Percentiles rank a stretch among this genome's conserved stretches.
Conservation (phyloP, 1,140 invertebrate species). For the Heterodera schachtii region DNA sequence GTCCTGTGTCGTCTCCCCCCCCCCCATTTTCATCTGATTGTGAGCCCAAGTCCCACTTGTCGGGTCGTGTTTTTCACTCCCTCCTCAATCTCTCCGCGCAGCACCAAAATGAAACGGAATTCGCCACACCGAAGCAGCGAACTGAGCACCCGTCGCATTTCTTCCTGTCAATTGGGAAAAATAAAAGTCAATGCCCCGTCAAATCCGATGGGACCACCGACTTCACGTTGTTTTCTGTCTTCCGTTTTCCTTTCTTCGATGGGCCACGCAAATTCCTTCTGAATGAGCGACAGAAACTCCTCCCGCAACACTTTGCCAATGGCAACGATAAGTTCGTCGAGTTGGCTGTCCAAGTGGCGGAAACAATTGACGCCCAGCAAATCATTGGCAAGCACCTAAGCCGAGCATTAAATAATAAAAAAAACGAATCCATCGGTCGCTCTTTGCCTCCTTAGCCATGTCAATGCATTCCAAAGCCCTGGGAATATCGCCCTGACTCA, state of each 20-base stretch:
- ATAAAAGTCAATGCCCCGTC: neutral
- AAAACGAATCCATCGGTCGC: neutral
- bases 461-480: constrained; percentile 93
- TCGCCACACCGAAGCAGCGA: constrained; percentile 66
- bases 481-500: constrained; percentile 94
- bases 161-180: constrained; percentile 36
- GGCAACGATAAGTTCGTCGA: constrained; percentile 91
- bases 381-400: constrained; percentile 75
- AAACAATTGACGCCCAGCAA: constrained; percentile 88
- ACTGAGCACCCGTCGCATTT: constrained; percentile 63
- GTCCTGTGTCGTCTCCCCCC: no score
- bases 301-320: constrained; percentile 95
- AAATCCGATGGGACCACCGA: neutral
- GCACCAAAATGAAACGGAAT: constrained; percentile 58
- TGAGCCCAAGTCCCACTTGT: constrained; percentile 43
- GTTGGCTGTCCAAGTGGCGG: constrained; percentile 88
- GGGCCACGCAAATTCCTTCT: constrained; percentile 86
- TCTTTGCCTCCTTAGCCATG: constrained; percentile 87
- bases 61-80: constrained; percentile 58
- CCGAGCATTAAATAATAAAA: neutral
- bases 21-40: neutral
- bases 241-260: constrained; percentile 71
- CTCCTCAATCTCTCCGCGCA: constrained; percentile 60
- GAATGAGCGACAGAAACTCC: constrained; percentile 89
- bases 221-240: neutral